Evolutionary conservation across 2,888 invertebrate species (phyloP), one percentile per base, ranked within the genome.

Genomic region (Eupithecia dodoneata): DNA sequence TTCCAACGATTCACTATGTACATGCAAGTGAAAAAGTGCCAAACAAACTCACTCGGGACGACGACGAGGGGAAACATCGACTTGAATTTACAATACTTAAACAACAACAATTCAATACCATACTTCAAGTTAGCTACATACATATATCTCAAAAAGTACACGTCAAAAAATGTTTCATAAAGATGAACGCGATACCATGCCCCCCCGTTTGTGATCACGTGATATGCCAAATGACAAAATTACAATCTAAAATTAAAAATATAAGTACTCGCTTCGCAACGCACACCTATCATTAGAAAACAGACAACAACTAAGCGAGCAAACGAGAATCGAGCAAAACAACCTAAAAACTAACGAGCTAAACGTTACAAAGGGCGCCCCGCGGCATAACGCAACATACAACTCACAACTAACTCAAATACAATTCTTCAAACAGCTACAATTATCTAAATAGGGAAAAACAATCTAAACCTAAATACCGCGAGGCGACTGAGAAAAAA

Each of bases 1-100:
- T 79, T 83, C 80, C 82, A 83, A 83, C 83, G 80, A 81, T 81
- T 82, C 82, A 82, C 92, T 92, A 92, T 93, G 84, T 91, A 92
- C 92, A 93, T 93, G 93, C 90, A 90, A 91, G 92, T 83, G 83
- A 81, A 76, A 77, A 88, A 89, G 93, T 92, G 93, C 91, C 85
- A 89, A 91, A 82, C 79, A 80, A 82, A 90, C 88, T 89, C 92
- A 91, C 93, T 89, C 91, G 85, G 87, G 88, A 89, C 79, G 80
- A 89, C 79, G 80, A 80, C 81, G 81, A 81, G 81, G 81, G 81
- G 81, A 78, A 81, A 82, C 83, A 82, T 80, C 80, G 79, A 83
- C 71, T 79, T 74, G 72, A 79, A 79, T 81, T 76, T 79, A 78
- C 75, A 82, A 82, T 80, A 30, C 30, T 30, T 0, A 78, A 82